Evolutionary conservation across 2,797 vertebrate species (phyloP).

Genomic region (Platyrinchus mystaceus): DNA sequence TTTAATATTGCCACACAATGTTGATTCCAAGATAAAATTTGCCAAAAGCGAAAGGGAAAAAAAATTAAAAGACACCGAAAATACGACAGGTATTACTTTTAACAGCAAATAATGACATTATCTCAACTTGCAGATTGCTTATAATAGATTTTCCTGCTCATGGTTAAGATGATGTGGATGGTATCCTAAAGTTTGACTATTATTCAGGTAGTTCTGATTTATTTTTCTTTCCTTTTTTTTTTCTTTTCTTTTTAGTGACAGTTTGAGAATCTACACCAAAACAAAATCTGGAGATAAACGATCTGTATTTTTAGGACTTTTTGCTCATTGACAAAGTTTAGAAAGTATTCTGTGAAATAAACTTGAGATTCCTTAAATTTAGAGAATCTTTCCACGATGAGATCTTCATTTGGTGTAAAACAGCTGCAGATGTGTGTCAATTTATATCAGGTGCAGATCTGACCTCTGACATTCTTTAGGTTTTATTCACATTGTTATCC

Average conservation of each 20-base stretch:
- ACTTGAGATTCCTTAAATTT: background rate
- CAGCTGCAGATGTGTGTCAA: background rate
- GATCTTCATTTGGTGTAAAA: background rate
- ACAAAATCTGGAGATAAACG: background rate
- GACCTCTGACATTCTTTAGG: background rate
- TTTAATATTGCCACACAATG: conserved; percentile 17
- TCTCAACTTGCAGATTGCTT: background rate
- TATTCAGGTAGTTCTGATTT: background rate
- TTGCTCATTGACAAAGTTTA: background rate
- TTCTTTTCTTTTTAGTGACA: background rate
- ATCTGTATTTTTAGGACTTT: background rate
- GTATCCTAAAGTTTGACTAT: background rate
- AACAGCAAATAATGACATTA: background rate
- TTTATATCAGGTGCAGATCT: background rate
- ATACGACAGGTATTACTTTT: background rate
- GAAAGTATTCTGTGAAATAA: background rate
- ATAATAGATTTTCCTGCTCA: background rate
- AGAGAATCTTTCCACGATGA: background rate
- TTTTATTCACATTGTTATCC: background rate
- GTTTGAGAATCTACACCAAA: background rate
- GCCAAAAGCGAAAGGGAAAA: background rate
- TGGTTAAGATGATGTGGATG: background rate
- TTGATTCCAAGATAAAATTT: background rate
- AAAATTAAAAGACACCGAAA: background rate
- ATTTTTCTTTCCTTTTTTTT: background rate